These are phyloP conservation scores for Sakesphorus luctuosus DNA, from an alignment of 2,113 vertebrate genomes.

Conservation along the genomic window DNA sequence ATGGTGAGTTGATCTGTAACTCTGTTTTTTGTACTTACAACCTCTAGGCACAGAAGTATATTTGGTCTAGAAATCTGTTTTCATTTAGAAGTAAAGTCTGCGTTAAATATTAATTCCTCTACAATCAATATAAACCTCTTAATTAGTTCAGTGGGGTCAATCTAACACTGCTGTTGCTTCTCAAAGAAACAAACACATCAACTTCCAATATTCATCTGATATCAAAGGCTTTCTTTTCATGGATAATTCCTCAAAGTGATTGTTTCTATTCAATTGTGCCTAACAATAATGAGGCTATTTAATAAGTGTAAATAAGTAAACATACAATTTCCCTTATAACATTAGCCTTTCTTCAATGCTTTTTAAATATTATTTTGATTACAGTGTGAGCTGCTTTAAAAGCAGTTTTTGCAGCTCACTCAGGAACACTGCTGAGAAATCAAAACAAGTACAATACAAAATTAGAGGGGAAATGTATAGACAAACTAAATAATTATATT, in stretches of 20 bases:
- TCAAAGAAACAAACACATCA: constrained; percentile 55
- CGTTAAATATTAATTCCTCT: constrained; percentile 13
- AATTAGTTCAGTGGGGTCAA: not conserved
- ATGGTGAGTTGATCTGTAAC: constrained; percentile 25
- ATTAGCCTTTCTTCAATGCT: constrained; percentile 45
- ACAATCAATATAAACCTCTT: constrained; percentile 7
- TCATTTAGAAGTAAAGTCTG: constrained; percentile 60
- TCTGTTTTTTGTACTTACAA: constrained; percentile 62
- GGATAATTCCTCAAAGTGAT: constrained; percentile 43
- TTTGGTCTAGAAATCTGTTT: constrained; percentile 56
- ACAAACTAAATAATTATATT: constrained; percentile 58
- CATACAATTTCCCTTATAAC: constrained; percentile 21
- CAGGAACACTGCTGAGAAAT: constrained; percentile 2
- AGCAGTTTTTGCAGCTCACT: constrained; percentile 39
- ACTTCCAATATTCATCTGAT: constrained; percentile 52
- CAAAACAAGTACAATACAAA: constrained; percentile 51
- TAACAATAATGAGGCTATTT: constrained; percentile 42
- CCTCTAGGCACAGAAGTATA: constrained; percentile 40
- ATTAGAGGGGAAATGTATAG: constrained; percentile 46
- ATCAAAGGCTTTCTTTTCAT: constrained; percentile 65
- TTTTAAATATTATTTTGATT: constrained; percentile 62
- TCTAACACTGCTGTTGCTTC: constrained; percentile 25
- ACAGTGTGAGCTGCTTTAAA: constrained; percentile 43
- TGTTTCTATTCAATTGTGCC: constrained; percentile 41
- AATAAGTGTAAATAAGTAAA: not conserved